These are phyloP conservation scores for Malthinus seriepunctatus DNA, from an alignment of 2,888 invertebrate genomes.

Conservation along the genomic window DNA sequence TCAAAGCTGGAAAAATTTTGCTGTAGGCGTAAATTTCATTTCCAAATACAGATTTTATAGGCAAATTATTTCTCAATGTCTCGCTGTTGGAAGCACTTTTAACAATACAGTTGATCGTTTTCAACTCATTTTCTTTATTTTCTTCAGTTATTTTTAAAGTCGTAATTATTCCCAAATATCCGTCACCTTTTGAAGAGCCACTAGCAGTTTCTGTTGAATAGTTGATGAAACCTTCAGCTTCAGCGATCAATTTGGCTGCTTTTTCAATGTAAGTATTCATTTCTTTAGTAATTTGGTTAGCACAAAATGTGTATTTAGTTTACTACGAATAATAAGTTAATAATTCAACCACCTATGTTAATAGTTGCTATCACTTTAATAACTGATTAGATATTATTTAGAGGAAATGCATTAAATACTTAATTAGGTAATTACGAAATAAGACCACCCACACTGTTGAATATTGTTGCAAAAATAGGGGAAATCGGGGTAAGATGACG, in stretches of 20 bases:
- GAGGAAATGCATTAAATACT: too few relatives aligned
- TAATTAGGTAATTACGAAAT: too few relatives aligned
- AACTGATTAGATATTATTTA: too few relatives aligned
- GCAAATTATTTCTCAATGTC: constrained; percentile 14
- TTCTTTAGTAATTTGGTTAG: not conserved
- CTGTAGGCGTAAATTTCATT: constrained; percentile 15
- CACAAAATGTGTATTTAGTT: too few relatives aligned
- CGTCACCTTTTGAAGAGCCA: not conserved
- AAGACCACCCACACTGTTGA: too few relatives aligned
- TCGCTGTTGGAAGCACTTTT: constrained; percentile 16
- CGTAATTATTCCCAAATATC: not conserved
- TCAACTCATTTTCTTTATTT: constrained; percentile 5
- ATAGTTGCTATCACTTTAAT: too few relatives aligned
- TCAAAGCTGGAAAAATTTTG: constrained; percentile 2
- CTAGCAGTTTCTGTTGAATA: not conserved
- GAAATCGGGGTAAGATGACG: too few relatives aligned
- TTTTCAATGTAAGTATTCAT: not conserved
- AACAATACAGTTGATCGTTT: constrained; percentile 17
- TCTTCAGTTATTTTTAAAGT: not conserved
- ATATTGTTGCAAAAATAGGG: too few relatives aligned
- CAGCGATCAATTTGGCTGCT: not conserved
- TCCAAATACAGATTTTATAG: not conserved
- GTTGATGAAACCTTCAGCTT: not conserved
- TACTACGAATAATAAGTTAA: too few relatives aligned
- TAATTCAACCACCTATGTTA: too few relatives aligned